phyloP scores from a whole-genome alignment of 2,797 vertebrate species.

The Pogoniulus pusillus region DNA sequence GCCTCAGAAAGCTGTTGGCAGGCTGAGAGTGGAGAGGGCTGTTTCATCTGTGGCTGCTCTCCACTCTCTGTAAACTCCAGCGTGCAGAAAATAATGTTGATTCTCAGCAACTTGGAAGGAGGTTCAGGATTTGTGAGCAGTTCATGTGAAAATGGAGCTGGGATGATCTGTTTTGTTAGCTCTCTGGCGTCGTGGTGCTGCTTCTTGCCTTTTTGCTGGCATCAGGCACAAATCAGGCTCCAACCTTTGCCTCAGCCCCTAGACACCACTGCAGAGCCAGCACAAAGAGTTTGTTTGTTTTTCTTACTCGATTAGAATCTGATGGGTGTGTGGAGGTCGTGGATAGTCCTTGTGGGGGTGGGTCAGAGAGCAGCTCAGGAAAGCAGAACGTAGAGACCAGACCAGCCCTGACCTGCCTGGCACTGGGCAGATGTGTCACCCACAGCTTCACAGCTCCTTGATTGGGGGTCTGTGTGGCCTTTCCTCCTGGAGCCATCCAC shows the following conservation, averaged over 20 bases:
- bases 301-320: background rate
- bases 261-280: background rate
- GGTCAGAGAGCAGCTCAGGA: background rate
- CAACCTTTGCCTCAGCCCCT: background rate
- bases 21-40: background rate
- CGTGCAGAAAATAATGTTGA: background rate
- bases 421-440: background rate
- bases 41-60: background rate
- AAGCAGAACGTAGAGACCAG: background rate
- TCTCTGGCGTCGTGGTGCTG: background rate
- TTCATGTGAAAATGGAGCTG: background rate
- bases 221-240: background rate
- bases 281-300: background rate
- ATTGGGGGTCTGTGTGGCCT: rapidly evolving
- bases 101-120: background rate
- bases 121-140: background rate
- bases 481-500: rapidly evolving
- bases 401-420: rapidly evolving
- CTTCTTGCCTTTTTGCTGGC: background rate
- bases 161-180: background rate
- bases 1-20: background rate
- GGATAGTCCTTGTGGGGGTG: rapidly evolving
- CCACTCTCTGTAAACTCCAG: background rate
- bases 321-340: background rate
- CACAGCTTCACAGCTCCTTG: rapidly evolving